phyloP scores from a whole-genome alignment of 2,113 vertebrate genomes.

The Lepidiolamprologus cunningtoni region DNA sequence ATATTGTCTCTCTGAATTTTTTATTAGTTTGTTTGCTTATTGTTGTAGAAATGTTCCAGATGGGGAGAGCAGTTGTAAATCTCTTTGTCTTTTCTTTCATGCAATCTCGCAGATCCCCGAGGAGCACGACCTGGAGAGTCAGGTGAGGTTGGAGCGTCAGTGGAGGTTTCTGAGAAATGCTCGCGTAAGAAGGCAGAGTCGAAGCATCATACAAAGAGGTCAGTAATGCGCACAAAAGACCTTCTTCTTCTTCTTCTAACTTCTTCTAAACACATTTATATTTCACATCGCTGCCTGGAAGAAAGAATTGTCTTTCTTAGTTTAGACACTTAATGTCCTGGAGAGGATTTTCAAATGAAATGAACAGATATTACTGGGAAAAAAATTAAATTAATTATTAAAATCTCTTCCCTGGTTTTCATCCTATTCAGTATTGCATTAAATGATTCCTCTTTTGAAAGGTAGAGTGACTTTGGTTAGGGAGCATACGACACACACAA shows the following conservation, averaged over 20 bases:
- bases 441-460: neutral
- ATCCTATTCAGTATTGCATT: neutral
- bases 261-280: neutral
- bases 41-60: neutral
- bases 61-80: neutral
- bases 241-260: neutral
- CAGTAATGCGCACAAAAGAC: neutral
- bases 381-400: neutral
- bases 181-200: constrained; percentile 82
- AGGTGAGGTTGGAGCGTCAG: constrained; percentile 90
- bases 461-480: neutral
- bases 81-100: neutral
- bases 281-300: neutral
- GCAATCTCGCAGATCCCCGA: constrained; percentile 79
- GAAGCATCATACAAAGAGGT: constrained; percentile 86
- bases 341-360: neutral
- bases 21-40: neutral
- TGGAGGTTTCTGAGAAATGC: constrained; percentile 93
- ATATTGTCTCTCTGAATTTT: neutral
- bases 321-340: neutral
- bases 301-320: neutral
- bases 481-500: neutral
- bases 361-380: neutral
- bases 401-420: neutral
- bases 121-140: constrained; percentile 93